A percentile compares a stretch with the other conserved stretches of the same genome.
These are phyloP conservation scores for Colius striatus DNA, from an alignment of 2,113 vertebrate genomes.

Conservation along the genomic window DNA sequence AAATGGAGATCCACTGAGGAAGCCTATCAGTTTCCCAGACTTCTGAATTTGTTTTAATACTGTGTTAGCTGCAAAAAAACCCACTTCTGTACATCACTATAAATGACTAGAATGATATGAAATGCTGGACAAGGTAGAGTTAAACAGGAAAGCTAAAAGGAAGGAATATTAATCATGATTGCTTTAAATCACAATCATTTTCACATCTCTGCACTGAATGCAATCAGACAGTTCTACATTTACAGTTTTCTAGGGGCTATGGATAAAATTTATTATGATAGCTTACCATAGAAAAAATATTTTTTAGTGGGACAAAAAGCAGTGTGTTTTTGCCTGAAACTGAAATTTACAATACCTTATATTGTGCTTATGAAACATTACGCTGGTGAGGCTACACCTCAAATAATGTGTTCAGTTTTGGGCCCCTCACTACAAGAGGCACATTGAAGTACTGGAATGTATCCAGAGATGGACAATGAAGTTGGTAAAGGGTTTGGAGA, in stretches of 20 bases:
- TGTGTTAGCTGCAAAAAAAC: neutral
- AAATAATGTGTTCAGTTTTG: too few relatives aligned
- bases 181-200: neutral
- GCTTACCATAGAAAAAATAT: neutral
- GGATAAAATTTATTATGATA: slow-evolving; percentile 3
- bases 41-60: neutral
- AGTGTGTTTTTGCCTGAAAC: slow-evolving; percentile 5
- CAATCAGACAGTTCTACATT: neutral
- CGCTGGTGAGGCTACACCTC: too few relatives aligned
- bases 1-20: neutral
- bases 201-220: neutral
- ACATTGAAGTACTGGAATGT: too few relatives aligned
- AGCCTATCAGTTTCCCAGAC: neutral
- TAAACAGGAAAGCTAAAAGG: neutral
- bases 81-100: neutral
- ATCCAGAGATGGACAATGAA: too few relatives aligned
- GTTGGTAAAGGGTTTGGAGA: too few relatives aligned
- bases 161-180: neutral
- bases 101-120: neutral
- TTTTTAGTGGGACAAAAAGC: neutral
- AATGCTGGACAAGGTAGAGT: neutral
- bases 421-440: too few relatives aligned
- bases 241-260: neutral
- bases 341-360: neutral
- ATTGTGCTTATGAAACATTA: neutral